phyloP scores from a whole-genome alignment of 2,113 vertebrate genomes.

The Chaetops frenatus region DNA sequence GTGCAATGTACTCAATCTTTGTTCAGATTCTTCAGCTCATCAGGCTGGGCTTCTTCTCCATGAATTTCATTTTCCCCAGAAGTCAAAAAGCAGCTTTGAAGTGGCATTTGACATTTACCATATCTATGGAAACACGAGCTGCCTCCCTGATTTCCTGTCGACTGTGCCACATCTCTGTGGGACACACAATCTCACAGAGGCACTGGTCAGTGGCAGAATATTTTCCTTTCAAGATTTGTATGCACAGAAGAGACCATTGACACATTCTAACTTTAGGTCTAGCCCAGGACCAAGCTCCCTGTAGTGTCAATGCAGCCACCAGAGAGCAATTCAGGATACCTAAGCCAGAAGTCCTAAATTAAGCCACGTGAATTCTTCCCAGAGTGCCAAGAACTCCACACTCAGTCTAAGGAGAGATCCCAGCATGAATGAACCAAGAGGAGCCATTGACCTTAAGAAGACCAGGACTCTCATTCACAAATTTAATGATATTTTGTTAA shows the following conservation, averaged over 20 bases:
- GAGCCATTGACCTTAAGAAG: not conserved
- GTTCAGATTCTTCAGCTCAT: not conserved
- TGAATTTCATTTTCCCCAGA: not conserved
- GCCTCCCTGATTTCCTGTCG: constrained; percentile 27
- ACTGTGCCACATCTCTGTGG: not conserved
- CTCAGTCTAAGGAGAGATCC: not conserved
- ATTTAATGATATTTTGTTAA: constrained; percentile 20
- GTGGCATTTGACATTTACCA: not conserved
- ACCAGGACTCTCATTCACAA: constrained; percentile 29
- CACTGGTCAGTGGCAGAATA: not conserved
- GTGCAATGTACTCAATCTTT: not conserved
- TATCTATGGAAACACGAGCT: not conserved
- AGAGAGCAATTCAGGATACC: constrained; percentile 19
- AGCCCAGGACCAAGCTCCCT: not conserved
- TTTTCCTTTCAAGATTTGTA: not conserved
- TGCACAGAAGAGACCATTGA: constrained; percentile 24
- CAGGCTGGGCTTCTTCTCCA: not conserved
- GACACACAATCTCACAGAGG: not conserved
- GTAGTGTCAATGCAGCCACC: not conserved
- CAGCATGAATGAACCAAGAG: constrained; percentile 18
- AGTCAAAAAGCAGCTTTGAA: not conserved
- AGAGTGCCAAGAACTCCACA: not conserved
- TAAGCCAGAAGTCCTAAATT: not conserved
- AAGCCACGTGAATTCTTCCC: not conserved
- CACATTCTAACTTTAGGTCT: constrained; percentile 7